phyloP scores from a whole-genome alignment of 2,113 vertebrate species.

The Copsychus sechellarum region DNA sequence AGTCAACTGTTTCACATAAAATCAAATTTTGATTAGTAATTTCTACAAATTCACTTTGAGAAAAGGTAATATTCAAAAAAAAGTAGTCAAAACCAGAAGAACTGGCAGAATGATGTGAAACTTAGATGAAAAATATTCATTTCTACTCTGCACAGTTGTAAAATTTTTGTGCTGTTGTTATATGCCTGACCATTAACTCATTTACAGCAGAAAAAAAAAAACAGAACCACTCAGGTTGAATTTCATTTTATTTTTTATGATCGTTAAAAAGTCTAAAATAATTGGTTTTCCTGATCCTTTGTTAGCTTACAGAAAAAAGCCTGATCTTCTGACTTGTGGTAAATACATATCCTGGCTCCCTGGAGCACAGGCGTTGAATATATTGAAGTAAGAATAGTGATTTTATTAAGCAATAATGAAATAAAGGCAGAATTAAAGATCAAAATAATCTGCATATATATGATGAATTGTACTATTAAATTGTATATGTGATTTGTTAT shows the following conservation, averaged over 20 bases:
- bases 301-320: neutral
- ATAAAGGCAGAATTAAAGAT: neutral
- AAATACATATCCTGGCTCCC: neutral
- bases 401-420: neutral
- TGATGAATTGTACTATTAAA: neutral
- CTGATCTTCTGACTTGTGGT: neutral
- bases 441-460: neutral
- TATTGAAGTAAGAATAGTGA: neutral
- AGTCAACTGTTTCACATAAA: neutral
- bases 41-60: neutral
- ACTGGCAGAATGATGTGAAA: neutral
- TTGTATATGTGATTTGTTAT: neutral
- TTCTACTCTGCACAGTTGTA: neutral
- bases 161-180: neutral
- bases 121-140: neutral
- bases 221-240: neutral
- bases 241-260: neutral
- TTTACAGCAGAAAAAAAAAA: neutral
- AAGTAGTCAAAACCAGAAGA: neutral
- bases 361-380: neutral
- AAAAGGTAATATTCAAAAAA: neutral
- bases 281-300: neutral
- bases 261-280: neutral
- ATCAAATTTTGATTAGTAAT: neutral
- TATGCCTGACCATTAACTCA: neutral